Evolutionary conservation across 2,888 invertebrate genomes (phyloP).

Genomic region (Aphrophora alni): DNA sequence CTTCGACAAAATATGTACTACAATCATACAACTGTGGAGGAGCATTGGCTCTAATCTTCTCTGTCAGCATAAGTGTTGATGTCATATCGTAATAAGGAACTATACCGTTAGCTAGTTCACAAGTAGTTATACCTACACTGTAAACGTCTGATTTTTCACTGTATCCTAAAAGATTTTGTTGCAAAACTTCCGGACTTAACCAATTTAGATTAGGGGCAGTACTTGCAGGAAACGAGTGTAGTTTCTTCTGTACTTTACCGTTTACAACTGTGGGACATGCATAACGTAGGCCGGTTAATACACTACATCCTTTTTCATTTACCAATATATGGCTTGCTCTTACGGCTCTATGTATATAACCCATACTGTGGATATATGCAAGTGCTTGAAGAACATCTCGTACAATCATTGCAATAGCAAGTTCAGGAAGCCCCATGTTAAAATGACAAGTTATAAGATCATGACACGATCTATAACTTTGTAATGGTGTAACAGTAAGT

Average conservation of each 20-base stretch:
- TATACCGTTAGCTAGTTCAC: constrained; percentile 88
- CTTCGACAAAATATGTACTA: constrained; percentile 46
- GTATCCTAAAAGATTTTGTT: constrained; percentile 89
- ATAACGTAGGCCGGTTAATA: constrained; percentile 80
- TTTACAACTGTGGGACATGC: constrained; percentile 75
- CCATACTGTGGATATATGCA: constrained; percentile 83
- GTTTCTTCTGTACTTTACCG: constrained; percentile 70
- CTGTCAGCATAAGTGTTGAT: constrained; percentile 89
- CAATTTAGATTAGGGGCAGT: constrained; percentile 80
- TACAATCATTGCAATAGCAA: constrained; percentile 79
- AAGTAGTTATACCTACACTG: constrained; percentile 85
- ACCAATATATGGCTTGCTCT: constrained; percentile 85
- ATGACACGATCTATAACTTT: constrained; percentile 84
- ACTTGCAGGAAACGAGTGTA: constrained; percentile 78
- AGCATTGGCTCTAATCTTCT: constrained; percentile 81
- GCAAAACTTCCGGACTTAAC: constrained; percentile 90
- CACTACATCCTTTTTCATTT: constrained; percentile 72
- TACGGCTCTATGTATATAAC: constrained; percentile 87
- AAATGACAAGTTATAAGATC: constrained; percentile 79
- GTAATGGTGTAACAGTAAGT: constrained; percentile 68
- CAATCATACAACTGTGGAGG: constrained; percentile 72
- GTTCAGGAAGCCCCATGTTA: constrained; percentile 78
- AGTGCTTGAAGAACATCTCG: constrained; percentile 80
- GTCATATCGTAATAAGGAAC: constrained; percentile 87
- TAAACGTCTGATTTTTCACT: constrained; percentile 91